These are phyloP conservation scores for Anarsia innoxiella DNA, from an alignment of 2,888 invertebrate genomes.

Conservation along the genomic window DNA sequence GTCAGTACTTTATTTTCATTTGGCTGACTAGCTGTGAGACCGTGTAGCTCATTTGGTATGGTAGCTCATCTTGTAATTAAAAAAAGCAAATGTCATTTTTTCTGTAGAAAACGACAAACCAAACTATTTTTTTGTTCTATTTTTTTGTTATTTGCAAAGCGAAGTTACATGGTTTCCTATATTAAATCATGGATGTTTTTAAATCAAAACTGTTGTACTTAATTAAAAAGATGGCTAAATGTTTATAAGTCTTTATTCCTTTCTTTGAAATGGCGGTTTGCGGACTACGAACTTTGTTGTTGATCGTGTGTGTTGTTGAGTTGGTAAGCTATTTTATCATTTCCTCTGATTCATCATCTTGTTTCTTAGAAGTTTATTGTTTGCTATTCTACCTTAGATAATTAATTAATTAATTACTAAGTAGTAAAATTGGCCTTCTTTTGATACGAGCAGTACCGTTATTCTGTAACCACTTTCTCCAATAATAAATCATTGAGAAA, in stretches of 20 bases:
- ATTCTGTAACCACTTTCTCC: too few species aligned
- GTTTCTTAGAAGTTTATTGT: too few species aligned
- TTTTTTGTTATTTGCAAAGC: too few species aligned
- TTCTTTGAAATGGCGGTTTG: constrained; percentile 60
- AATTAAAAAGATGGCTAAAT: constrained; percentile 12
- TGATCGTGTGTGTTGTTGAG: constrained; percentile 64
- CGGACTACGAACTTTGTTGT: constrained; percentile 58
- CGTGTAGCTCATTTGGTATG: too few species aligned
- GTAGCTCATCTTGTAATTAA: too few species aligned
- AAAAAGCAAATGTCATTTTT: constrained; percentile 6
- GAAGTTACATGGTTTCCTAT: constrained; percentile 7
- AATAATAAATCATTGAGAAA: too few species aligned
- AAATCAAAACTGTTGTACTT: constrained; percentile 15
- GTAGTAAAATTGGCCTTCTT: too few species aligned
- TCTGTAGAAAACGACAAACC: constrained; percentile 3
- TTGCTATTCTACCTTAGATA: too few species aligned
- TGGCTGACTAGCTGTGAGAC: too few species aligned
- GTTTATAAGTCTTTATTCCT: constrained; percentile 10
- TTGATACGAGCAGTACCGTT: too few species aligned
- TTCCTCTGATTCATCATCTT: constrained; percentile 5
- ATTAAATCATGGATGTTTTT: constrained; percentile 9
- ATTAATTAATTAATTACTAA: too few species aligned
- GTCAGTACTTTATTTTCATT: too few species aligned
- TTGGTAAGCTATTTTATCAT: constrained; percentile 40
- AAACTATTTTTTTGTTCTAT: background rate